Base-by-base conservation (phyloP, 2,797 vertebrate genomes). In the Valencia hispanica region DNA sequence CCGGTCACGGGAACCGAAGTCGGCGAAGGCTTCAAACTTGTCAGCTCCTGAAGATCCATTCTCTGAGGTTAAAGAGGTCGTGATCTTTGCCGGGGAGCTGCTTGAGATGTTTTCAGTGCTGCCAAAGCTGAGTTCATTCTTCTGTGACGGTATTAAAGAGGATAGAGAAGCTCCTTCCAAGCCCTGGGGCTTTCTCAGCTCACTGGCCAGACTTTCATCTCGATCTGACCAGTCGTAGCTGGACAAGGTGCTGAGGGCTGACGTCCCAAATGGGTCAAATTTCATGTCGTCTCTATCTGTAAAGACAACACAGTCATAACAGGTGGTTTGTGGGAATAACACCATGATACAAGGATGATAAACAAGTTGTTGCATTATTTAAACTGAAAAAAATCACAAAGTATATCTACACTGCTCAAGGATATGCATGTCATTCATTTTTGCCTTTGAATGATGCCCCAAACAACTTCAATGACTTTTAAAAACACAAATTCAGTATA, bases 281-380 rank as follows among this genome's bases (percentile, higher is more conserved):
- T 97, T 98, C 86, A 97, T 93, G 94, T 98, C 96, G 74, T 99
- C 97, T 88, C 94, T 89, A 93, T 99, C 97, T 99, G 96, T 88
- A 96, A 96, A 78, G 91, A 95, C 90, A 96, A 93, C 91, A 95
- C 84, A 93, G 87, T 91, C 85, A 88, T 89, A 17, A 84, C 89
- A 75, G 84, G 88, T 91, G 92, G 91, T 90, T 91, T 87, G 91
- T 79, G 72, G 87, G 79, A 85, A 88, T 74, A 85, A 82, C 80
- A 89, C 41, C 89, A 82, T 80, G 80, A 83, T 17, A 76, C 27
- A 36, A 63, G 41, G 68, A 51, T 43, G 69, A 87, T 36, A 59
- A 59, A 7, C 30, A 59, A 59, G 59, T 18, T 34, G 22, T 66
- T 41, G 36, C 4, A 41, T 27, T 43, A 45, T 27, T 43, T 43